These are phyloP conservation scores for Epinephelus lanceolatus DNA, from an alignment of 2,113 vertebrate species.

Conservation along the genomic window DNA sequence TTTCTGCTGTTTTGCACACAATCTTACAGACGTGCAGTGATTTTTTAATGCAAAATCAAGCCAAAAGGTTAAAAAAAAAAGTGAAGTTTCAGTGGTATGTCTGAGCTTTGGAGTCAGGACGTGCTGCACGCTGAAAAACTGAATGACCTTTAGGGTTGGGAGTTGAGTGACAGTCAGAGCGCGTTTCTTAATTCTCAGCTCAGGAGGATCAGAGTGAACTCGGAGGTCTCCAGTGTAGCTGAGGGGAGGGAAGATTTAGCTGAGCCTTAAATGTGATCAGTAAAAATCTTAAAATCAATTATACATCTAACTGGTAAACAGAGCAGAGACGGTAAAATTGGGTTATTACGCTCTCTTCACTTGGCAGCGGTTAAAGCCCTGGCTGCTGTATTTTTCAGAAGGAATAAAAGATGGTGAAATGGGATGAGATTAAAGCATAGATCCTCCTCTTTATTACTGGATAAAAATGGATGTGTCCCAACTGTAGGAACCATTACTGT, in stretches of 20 bases:
- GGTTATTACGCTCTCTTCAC: slow-evolving; percentile 43
- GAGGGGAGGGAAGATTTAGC: slow-evolving; percentile 30
- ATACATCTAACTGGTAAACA: slow-evolving; percentile 59
- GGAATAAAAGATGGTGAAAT: slow-evolving; percentile 43
- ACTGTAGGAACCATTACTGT: neutral
- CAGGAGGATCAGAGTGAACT: slow-evolving; percentile 23
- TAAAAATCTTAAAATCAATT: slow-evolving; percentile 66
- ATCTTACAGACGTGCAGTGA: neutral
- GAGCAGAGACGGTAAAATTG: slow-evolving; percentile 39
- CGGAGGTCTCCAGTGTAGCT: slow-evolving; percentile 11
- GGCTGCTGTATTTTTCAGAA: slow-evolving; percentile 48
- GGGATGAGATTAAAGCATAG: slow-evolving; percentile 48
- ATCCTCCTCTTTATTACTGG: slow-evolving; percentile 32
- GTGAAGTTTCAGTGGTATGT: slow-evolving; percentile 5
- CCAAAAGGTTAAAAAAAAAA: slow-evolving; percentile 1
- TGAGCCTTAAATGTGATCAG: slow-evolving; percentile 48
- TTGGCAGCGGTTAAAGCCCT: slow-evolving; percentile 36
- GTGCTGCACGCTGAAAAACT: slow-evolving; percentile 23
- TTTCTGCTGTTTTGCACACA: neutral
- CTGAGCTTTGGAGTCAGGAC: neutral
- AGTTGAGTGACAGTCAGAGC: slow-evolving; percentile 24
- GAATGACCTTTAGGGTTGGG: slow-evolving; percentile 35
- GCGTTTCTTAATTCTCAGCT: slow-evolving; percentile 16
- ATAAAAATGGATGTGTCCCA: slow-evolving; percentile 14
- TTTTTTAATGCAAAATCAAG: slow-evolving; percentile 13